Conservation (phyloP, 37 sponge, comb jelly and placozoan genomes). For the Beroe forskalii region DNA sequence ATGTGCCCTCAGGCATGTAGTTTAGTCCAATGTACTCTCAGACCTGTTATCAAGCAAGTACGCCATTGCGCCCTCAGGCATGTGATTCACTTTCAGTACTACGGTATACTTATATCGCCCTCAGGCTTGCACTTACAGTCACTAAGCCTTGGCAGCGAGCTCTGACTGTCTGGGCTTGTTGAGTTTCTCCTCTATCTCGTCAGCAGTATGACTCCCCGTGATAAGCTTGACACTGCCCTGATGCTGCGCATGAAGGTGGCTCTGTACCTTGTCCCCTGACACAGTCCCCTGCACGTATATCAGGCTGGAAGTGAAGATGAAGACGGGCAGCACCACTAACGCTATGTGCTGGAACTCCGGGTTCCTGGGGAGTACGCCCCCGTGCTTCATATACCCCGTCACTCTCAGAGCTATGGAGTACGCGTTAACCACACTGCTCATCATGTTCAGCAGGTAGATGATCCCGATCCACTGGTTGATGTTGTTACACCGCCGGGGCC, state of each 20-base stretch:
- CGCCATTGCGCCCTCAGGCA: too few species aligned
- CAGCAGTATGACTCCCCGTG: not conserved
- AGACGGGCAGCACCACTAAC: not conserved
- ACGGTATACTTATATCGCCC: too few species aligned
- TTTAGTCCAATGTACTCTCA: too few species aligned
- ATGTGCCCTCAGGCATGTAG: too few species aligned
- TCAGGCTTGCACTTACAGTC: too few species aligned
- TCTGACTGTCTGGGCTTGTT: too few species aligned
- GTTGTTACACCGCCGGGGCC: not conserved
- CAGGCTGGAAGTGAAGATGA: not conserved
- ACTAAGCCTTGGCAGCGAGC: too few species aligned
- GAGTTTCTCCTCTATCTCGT: too few species aligned
- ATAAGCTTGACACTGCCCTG: not conserved
- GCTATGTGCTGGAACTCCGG: not conserved
- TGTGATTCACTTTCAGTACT: too few species aligned
- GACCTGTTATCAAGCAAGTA: too few species aligned
- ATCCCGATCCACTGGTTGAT: not conserved
- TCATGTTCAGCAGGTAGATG: not conserved
- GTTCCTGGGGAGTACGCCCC: not conserved
- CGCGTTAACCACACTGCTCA: not conserved
- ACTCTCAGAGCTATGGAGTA: not conserved
- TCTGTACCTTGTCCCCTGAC: slow-evolving; percentile 26
- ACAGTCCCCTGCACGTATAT: slow-evolving; percentile 1
- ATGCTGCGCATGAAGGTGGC: not conserved
- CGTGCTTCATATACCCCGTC: too few species aligned